Evolutionary conservation across 2,888 invertebrate genomes (phyloP).

Genomic region (Drosophila nigritarsus): DNA sequence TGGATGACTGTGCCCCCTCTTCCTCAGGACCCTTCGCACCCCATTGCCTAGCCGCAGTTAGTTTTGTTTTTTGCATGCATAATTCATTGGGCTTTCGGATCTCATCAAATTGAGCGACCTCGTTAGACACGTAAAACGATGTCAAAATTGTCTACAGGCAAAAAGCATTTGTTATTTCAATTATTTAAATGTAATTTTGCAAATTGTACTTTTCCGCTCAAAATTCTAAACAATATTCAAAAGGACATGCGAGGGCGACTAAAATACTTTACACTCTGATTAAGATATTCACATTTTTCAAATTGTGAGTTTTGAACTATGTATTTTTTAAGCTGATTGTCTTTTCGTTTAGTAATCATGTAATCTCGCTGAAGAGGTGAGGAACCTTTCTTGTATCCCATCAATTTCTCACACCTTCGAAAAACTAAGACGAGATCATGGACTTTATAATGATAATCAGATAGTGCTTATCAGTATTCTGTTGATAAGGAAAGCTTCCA

Average conservation of each 20-base stretch:
- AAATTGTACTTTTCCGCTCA: constrained; percentile 61
- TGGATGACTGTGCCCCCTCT: constrained; percentile 11
- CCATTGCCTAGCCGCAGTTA: constrained; percentile 23
- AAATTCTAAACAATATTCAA: constrained; percentile 32
- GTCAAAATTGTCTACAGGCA: constrained; percentile 69
- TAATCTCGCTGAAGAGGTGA: not conserved
- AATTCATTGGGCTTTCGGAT: constrained; percentile 65
- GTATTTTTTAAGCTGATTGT: not conserved
- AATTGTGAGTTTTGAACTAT: not conserved
- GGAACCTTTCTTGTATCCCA: not conserved
- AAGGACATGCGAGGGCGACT: constrained; percentile 11
- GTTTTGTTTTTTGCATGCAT: constrained; percentile 61
- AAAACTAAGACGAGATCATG: not conserved
- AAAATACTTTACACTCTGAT: not conserved
- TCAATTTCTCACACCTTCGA: not conserved
- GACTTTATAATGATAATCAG: not conserved
- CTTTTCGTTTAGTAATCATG: not conserved
- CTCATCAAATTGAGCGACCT: constrained; percentile 76
- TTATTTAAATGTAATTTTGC: constrained; percentile 76
- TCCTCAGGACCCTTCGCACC: not conserved
- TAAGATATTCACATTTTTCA: not conserved
- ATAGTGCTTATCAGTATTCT: not conserved
- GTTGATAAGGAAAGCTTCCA: not conserved
- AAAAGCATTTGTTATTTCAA: constrained; percentile 73
- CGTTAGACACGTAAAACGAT: constrained; percentile 57